Percentiles rank a stretch among this genome's conserved stretches.
phyloP scores from a whole-genome alignment of 2,888 invertebrate species.

The Cryptocheilus praepositus region DNA sequence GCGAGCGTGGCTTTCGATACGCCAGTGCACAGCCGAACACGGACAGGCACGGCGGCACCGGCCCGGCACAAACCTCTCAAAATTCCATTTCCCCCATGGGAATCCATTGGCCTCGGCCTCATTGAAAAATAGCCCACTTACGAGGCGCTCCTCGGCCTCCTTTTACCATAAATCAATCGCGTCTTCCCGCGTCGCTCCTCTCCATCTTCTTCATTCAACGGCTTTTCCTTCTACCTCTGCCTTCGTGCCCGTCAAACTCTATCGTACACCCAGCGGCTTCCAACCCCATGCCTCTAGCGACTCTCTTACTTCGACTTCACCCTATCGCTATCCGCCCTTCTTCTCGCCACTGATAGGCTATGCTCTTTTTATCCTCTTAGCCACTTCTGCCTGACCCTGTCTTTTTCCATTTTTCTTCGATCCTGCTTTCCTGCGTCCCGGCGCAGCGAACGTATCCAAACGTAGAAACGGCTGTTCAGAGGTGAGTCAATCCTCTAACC shows the following conservation, averaged over 20 bases:
- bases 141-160: slow-evolving; percentile 40
- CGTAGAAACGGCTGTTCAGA: neutral
- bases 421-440: neutral
- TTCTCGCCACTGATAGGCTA: neutral
- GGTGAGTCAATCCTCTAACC: slow-evolving; percentile 1
- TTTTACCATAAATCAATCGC: slow-evolving; percentile 58
- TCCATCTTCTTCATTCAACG: slow-evolving; percentile 9
- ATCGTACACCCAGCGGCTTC: slow-evolving; percentile 18
- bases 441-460: slow-evolving; percentile 1
- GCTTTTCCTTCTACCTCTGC: neutral
- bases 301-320: neutral
- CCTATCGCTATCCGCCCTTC: neutral
- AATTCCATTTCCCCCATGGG: slow-evolving; percentile 63
- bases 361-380: neutral
- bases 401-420: slow-evolving; percentile 7
- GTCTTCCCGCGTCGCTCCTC: slow-evolving; percentile 26
- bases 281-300: neutral
- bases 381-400: neutral
- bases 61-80: slow-evolving; percentile 45
- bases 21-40: slow-evolving; percentile 12
- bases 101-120: slow-evolving; percentile 45
- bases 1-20: slow-evolving; percentile 27
- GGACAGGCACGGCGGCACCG: slow-evolving; percentile 5
- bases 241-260: slow-evolving; percentile 4
- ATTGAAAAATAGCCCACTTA: slow-evolving; percentile 64